A percentile compares a stretch with the other conserved stretches of the same genome.
phyloP scores from a whole-genome alignment of 1,140 invertebrate genomes.

The Thrips palmi region DNA sequence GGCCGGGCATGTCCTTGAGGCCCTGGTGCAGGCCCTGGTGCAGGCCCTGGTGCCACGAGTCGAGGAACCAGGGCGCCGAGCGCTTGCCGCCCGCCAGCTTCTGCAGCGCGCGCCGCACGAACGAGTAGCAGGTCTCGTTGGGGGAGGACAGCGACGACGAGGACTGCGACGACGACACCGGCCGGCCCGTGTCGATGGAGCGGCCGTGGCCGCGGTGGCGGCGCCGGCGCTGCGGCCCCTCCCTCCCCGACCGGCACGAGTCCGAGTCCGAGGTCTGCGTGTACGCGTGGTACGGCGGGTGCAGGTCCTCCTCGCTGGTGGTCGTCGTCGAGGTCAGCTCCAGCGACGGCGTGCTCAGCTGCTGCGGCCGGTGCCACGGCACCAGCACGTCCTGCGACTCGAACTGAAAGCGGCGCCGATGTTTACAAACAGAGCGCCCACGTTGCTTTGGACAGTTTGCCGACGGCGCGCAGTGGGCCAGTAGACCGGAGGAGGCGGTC shows the following conservation, averaged over 20 bases:
- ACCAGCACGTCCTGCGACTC: conserved; percentile 87
- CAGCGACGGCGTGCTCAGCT: conserved; percentile 40
- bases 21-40: too few species aligned
- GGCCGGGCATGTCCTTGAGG: conserved; percentile 29
- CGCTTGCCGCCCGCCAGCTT: conserved; percentile 55
- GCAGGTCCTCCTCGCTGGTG: conserved; percentile 33
- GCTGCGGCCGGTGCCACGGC: conserved; percentile 71
- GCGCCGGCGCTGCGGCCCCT: neutral
- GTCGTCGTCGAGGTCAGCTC: conserved; percentile 39
- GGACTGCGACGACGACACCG: conserved; percentile 39
- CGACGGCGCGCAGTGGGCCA: neutral
- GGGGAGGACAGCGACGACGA: conserved; percentile 74
- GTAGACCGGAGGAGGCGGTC: too few species aligned
- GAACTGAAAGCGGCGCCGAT: conserved; percentile 32
- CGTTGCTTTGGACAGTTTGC: neutral
- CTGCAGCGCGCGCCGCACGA: conserved; percentile 71
- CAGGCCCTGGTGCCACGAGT: too few species aligned
- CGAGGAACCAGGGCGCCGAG: conserved; percentile 49
- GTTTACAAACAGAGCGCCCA: neutral
- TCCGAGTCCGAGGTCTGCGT: conserved; percentile 41
- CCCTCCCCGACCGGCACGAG: conserved; percentile 25
- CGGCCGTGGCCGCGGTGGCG: conserved; percentile 22
- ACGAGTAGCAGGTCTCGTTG: conserved; percentile 86
- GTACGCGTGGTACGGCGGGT: conserved; percentile 44
- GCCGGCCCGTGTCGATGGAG: conserved; percentile 35